A percentile compares a stretch with the other conserved stretches of the same genome.
Conservation (phyloP, 2,888 invertebrate genomes). For the Zonitis immaculata region DNA sequence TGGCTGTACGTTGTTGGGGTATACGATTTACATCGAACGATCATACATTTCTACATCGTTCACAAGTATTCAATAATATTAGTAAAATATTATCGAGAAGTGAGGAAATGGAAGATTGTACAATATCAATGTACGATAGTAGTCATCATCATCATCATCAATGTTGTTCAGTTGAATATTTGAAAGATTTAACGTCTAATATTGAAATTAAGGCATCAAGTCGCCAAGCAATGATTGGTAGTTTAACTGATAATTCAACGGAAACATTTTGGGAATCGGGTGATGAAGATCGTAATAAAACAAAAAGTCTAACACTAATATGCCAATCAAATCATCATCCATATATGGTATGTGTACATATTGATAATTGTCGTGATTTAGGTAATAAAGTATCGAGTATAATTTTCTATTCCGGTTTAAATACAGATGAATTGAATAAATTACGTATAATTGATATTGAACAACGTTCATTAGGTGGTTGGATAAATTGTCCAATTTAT, state of each 20-base stretch:
- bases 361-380: constrained; percentile 92
- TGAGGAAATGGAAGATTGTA: constrained; percentile 70
- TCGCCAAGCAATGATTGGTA: constrained; percentile 88
- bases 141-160: constrained; percentile 47
- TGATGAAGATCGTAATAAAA: constrained; percentile 91
- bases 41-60: constrained; percentile 82
- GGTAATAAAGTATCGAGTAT: constrained; percentile 84
- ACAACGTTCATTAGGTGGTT: constrained; percentile 70
- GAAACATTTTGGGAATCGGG: constrained; percentile 99
- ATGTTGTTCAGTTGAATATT: constrained; percentile 57
- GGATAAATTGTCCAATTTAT: constrained; percentile 82
- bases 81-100: constrained; percentile 91
- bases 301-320: constrained; percentile 74
- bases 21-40: constrained; percentile 84
- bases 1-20: constrained; percentile 92
- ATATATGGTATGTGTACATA: constrained; percentile 76
- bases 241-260: constrained; percentile 88
- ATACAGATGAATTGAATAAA: constrained; percentile 74
- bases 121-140: constrained; percentile 57
- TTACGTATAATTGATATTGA: constrained; percentile 83
- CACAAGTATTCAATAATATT: constrained; percentile 76
- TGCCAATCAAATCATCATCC: constrained; percentile 63
- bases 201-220: constrained; percentile 87
- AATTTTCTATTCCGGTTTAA: constrained; percentile 79
- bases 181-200: constrained; percentile 69